These are phyloP conservation scores for Scolopax bukidnonensis DNA, from an alignment of 2,797 vertebrate genomes.

Conservation along the genomic window DNA sequence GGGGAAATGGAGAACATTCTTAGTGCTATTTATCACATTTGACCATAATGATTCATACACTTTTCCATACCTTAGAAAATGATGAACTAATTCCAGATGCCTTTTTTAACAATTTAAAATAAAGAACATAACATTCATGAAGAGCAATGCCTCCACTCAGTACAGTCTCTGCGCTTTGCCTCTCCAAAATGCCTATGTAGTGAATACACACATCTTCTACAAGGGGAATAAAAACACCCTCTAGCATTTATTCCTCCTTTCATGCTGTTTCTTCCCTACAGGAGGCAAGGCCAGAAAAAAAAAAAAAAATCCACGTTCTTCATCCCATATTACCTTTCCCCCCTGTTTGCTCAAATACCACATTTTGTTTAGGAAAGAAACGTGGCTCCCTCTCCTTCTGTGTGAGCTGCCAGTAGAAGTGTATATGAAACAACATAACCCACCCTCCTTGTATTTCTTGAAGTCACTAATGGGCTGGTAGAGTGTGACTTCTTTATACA, in stretches of 20 bases:
- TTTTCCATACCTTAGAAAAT: not conserved
- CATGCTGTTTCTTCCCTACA: not conserved
- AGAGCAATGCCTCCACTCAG: not conserved
- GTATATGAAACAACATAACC: not conserved
- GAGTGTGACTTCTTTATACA: not conserved
- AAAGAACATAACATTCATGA: not conserved
- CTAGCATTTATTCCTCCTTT: not conserved
- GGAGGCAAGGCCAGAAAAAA: not conserved
- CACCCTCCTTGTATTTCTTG: not conserved
- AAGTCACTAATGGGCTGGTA: not conserved
- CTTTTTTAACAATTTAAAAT: not conserved
- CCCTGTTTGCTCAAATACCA: not conserved
- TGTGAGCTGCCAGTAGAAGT: not conserved
- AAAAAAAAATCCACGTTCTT: not conserved
- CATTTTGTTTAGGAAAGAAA: not conserved
- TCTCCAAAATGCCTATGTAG: not conserved
- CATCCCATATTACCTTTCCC: not conserved
- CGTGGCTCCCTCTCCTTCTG: not conserved
- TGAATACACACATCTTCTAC: not conserved
- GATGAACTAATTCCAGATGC: not conserved
- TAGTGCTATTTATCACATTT: not conserved
- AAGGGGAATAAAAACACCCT: not conserved
- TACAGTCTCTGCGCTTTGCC: not conserved
- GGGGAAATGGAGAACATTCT: not conserved
- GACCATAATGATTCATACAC: not conserved